These are phyloP conservation scores for Argyrosomus japonicus DNA, from an alignment of 2,113 vertebrate species.

Conservation along the genomic window DNA sequence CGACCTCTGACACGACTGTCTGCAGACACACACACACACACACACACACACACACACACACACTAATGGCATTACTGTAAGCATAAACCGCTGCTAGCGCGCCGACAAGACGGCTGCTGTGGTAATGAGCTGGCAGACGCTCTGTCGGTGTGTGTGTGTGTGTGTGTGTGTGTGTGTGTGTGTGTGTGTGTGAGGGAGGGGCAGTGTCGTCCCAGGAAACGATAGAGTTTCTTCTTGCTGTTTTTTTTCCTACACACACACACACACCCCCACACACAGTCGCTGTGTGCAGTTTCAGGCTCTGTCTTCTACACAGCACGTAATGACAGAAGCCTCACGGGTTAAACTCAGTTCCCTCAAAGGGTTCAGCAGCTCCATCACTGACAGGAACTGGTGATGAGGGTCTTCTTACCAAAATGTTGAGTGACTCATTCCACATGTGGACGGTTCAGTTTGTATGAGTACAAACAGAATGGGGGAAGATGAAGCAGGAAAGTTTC, in stretches of 20 bases:
- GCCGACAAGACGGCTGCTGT: conserved; percentile 76
- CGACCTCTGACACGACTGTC: conserved; percentile 68
- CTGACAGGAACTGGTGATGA: background rate
- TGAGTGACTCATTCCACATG: background rate
- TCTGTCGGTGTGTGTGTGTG: conserved; percentile 45
- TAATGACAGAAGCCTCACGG: background rate
- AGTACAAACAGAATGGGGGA: background rate
- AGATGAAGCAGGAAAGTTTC: background rate
- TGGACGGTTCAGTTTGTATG: background rate
- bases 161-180: conserved; percentile 20
- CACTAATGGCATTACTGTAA: conserved; percentile 81
- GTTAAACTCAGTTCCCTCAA: conserved; percentile 24
- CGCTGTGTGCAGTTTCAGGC: background rate
- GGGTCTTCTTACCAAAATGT: conserved; percentile 10
- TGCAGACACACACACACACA: conserved; percentile 38
- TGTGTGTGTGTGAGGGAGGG: background rate
- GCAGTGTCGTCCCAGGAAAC: conserved; percentile 36
- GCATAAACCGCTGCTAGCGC: conserved; percentile 72
- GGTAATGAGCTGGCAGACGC: conserved; percentile 80
- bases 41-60: conserved; percentile 51
- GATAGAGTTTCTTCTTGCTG: conserved; percentile 49
- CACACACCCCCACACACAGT: conserved; percentile 18
- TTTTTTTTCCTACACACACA: conserved; percentile 28
- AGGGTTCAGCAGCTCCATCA: background rate
- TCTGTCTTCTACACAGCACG: background rate